Base-by-base conservation (phyloP, 2,797 vertebrate genomes). In the Scyliorhinus canicula region DNA sequence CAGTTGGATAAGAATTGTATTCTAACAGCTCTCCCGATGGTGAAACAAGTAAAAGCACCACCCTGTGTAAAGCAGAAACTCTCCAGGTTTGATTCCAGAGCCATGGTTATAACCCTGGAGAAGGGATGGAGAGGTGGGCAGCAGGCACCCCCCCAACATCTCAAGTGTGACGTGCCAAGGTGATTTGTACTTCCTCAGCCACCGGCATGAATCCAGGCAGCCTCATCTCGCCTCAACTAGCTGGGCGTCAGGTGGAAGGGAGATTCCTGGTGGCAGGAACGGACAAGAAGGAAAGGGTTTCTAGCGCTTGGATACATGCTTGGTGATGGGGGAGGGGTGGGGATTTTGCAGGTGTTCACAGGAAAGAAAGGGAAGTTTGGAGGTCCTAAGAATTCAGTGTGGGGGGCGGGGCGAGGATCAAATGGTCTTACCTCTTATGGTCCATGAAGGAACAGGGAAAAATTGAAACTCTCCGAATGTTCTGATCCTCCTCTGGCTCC, bases 1-100 rank as follows among this genome's bases (percentile, higher is more conserved):
- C 67, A 35, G 47, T 71, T 35, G 86, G 52, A 90, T 90, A 90
- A 60, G 85, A 57, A 88, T 88, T 52, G 52, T 88, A 88, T 57
- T 55, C 52, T n/a, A 57, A 82, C 40, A 82, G 52, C 52, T n/a
- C 35, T 90, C 86, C 85, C 31, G 26, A 57, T 79, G n/a, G 77
- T 44, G 40, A 35, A 79, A 14, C 16, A n/a, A 44, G 77, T 44
- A 21, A 79, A 79, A 79, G 19, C 16, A 44, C 40, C 77, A 79
- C 40, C 77, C 40, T 24, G 79, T 47, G 44, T 82, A 24, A 44
- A 24, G 14, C 55, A 90, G 86, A 60, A 60, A 44, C 40, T 28
- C 24, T 24, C 63, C 47, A 26, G 82, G 4, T 85, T 50, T 52
- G 85, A 86, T 88, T 31, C 11, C 35, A 14, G 50, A 26, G 47